These are phyloP conservation scores for Phasianus colchicus DNA, from an alignment of 2,113 vertebrate genomes.

Conservation along the genomic window DNA sequence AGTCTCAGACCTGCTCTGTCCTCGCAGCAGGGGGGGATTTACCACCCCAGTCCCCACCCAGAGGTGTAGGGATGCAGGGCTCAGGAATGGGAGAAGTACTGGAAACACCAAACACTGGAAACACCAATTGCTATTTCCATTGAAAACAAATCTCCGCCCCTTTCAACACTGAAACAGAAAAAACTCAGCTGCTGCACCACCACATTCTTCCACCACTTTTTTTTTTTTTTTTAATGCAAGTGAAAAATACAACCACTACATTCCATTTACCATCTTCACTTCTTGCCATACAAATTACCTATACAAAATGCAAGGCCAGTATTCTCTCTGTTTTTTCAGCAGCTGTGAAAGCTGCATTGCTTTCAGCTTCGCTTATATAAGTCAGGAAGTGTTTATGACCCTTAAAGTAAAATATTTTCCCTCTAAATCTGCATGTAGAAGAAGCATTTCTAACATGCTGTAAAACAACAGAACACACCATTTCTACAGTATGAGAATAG, in stretches of 20 bases:
- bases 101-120: not conserved
- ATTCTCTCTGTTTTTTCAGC: not conserved
- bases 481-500: not conserved
- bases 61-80: too few species aligned
- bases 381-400: not conserved
- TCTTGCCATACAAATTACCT: not conserved
- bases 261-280: not conserved
- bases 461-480: not conserved
- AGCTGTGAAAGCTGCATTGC: not conserved
- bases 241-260: not conserved
- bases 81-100: too few species aligned
- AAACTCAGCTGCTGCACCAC: not conserved
- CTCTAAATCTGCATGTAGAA: not conserved
- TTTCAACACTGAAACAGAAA: not conserved
- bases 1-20: too few species aligned
- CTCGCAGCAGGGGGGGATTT: too few species aligned
- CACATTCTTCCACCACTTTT: not conserved
- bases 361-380: not conserved
- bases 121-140: not conserved
- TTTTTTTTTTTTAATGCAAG: not conserved
- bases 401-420: not conserved
- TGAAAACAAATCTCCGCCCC: not conserved
- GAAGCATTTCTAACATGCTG: not conserved
- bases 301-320: not conserved
- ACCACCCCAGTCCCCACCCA: too few species aligned